Percentiles rank a stretch among this genome's conserved stretches.
Conservation (phyloP, 35 echinoderm and acorn worm genomes). For the Apostichopus parvimensis region DNA sequence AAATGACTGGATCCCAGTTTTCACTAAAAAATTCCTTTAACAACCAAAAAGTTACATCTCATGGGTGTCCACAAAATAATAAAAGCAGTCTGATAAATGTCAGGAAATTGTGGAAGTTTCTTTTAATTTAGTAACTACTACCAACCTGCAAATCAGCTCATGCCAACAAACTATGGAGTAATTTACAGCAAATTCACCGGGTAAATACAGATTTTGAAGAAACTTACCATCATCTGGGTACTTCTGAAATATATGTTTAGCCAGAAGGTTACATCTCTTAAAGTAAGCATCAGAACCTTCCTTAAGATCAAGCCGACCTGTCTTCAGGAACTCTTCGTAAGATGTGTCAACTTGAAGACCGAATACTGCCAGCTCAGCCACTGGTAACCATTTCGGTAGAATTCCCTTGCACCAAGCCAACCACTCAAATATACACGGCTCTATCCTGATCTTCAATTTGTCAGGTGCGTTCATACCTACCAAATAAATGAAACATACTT, state of each 20-base stretch:
- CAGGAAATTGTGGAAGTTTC: no score
- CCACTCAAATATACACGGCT: constrained; percentile 92
- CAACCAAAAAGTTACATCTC: no score
- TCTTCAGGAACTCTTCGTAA: constrained; percentile 77
- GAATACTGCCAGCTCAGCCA: constrained; percentile 70
- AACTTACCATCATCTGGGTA: constrained; percentile 80
- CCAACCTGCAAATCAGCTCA: no score
- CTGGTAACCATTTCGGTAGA: constrained; percentile 88
- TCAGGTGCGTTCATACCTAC: constrained; percentile 72
- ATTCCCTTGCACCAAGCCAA: constrained; percentile 89
- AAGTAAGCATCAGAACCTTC: constrained; percentile 90
- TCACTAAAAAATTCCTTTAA: no score
- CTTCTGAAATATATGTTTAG: constrained; percentile 76
- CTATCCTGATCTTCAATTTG: constrained; percentile 72
- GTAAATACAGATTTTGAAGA: no score
- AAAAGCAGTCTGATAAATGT: no score
- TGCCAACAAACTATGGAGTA: no score
- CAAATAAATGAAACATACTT: constrained; percentile 22
- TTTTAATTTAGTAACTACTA: no score
- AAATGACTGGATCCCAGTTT: no score
- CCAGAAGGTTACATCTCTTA: constrained; percentile 80
- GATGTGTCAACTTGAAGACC: constrained; percentile 69
- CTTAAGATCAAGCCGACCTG: constrained; percentile 70
- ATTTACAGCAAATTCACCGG: no score
- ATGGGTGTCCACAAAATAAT: no score